Percentiles rank a stretch among this genome's conserved stretches.
Conservation (phyloP, 2,888 invertebrate genomes). For the Papilio elwesi region DNA sequence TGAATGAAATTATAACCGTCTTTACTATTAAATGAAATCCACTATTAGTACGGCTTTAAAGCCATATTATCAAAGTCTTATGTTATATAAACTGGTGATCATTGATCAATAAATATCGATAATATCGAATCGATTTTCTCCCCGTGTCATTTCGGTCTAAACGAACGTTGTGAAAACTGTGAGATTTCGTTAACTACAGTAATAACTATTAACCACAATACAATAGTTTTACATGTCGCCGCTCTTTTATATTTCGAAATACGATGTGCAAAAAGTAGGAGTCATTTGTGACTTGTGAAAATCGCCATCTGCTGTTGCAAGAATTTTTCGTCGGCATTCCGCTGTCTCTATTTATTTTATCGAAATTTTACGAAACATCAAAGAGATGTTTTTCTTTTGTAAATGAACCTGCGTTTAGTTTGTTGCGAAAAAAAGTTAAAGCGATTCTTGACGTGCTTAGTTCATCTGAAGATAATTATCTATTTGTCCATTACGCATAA, state of each 20-base stretch:
- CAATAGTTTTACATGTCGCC: neutral
- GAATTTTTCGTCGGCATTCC: constrained; percentile 18
- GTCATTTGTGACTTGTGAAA: constrained; percentile 30
- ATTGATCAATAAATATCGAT: too few relatives aligned
- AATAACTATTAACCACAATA: too few relatives aligned
- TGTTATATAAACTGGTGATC: too few relatives aligned
- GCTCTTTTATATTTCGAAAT: constrained; percentile 28
- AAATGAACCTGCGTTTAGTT: constrained; percentile 2
- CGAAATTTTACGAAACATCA: constrained; percentile 10
- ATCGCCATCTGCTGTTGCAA: constrained; percentile 32
- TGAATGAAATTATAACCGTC: neutral
- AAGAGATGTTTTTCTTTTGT: constrained; percentile 15
- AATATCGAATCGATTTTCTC: too few relatives aligned
- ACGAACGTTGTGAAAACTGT: too few relatives aligned
- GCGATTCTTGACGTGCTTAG: neutral
- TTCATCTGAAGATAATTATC: constrained; percentile 2
- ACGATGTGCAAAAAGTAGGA: constrained; percentile 19
- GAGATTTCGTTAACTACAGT: too few relatives aligned
- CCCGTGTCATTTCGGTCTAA: too few relatives aligned
- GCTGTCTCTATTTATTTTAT: constrained; percentile 29
- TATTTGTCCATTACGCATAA: neutral
- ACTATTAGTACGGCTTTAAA: too few relatives aligned
- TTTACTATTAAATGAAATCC: neutral
- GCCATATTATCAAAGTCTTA: too few relatives aligned
- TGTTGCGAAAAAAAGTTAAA: neutral